Evolutionary conservation across 2,797 vertebrate species (phyloP).

Genomic region (Neosilurus hyrtlii): DNA sequence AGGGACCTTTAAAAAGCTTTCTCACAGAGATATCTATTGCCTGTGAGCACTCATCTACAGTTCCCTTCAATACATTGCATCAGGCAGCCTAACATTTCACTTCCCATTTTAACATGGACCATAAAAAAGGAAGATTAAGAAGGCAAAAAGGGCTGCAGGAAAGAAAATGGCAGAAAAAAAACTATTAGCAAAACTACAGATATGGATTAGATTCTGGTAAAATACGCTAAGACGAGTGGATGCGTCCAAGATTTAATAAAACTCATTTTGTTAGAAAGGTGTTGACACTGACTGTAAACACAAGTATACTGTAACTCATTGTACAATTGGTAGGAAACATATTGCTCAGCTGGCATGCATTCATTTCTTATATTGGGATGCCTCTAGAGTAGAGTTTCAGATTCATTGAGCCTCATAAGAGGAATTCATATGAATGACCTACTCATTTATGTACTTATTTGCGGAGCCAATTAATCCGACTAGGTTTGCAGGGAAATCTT

Average conservation of each 20-base stretch:
- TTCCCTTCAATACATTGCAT: conserved; percentile 20
- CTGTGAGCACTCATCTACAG: conserved; percentile 4
- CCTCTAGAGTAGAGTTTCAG: neutral
- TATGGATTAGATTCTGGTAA: conserved; percentile 1
- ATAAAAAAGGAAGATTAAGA: conserved; percentile 17
- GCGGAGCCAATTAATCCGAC: no score
- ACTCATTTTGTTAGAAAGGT: neutral
- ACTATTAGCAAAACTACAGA: conserved; percentile 15
- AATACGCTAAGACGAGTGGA: neutral
- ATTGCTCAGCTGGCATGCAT: neutral
- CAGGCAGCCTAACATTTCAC: conserved; percentile 13
- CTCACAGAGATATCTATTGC: conserved; percentile 29
- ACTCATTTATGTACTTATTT: no score
- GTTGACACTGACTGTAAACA: neutral
- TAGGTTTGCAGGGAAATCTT: no score
- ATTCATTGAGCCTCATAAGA: neutral
- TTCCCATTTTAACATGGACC: conserved; percentile 10
- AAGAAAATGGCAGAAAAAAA: conserved; percentile 15
- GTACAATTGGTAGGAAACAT: neutral
- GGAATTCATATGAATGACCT: neutral
- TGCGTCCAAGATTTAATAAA: neutral
- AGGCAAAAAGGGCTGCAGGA: conserved; percentile 1
- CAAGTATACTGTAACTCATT: neutral
- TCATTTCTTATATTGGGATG: neutral
- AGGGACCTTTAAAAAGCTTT: conserved; percentile 38